Evolutionary conservation across 2,797 vertebrate genomes (phyloP).

Genomic region (Siniperca undulata): DNA sequence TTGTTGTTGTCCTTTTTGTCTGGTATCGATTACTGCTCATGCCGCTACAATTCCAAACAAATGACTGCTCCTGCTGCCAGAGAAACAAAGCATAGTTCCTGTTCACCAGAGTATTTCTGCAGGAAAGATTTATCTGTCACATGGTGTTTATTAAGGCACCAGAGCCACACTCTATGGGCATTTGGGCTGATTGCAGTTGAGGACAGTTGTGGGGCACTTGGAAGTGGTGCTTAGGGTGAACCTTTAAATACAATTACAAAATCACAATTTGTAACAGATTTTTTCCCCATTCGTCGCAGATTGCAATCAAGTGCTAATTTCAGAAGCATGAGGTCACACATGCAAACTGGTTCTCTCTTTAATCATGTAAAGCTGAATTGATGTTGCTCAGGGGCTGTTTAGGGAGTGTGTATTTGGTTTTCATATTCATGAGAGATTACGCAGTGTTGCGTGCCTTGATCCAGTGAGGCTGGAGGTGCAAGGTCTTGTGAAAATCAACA

Average conservation of each 20-base stretch:
- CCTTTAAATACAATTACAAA: constrained; percentile 18
- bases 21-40: constrained; percentile 7
- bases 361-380: constrained; percentile 41
- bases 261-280: constrained; percentile 10
- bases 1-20: neutral
- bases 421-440: constrained; percentile 6
- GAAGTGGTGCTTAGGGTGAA: neutral
- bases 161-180: constrained; percentile 6
- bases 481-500: constrained; percentile 26
- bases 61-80: constrained; percentile 15
- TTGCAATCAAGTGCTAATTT: constrained; percentile 58
- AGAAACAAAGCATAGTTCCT: constrained; percentile 12
- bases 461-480: constrained; percentile 5
- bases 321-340: constrained; percentile 54
- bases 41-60: constrained; percentile 20
- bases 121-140: neutral
- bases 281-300: constrained; percentile 12
- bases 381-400: constrained; percentile 21
- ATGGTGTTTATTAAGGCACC: constrained; percentile 31
- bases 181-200: constrained; percentile 3
- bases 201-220: neutral
- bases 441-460: constrained; percentile 18
- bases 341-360: constrained; percentile 18
- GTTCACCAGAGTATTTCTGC: neutral
- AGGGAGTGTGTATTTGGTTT: constrained; percentile 34